Conservation (phyloP, 2,113 vertebrate genomes). For the Zingel zingel region DNA sequence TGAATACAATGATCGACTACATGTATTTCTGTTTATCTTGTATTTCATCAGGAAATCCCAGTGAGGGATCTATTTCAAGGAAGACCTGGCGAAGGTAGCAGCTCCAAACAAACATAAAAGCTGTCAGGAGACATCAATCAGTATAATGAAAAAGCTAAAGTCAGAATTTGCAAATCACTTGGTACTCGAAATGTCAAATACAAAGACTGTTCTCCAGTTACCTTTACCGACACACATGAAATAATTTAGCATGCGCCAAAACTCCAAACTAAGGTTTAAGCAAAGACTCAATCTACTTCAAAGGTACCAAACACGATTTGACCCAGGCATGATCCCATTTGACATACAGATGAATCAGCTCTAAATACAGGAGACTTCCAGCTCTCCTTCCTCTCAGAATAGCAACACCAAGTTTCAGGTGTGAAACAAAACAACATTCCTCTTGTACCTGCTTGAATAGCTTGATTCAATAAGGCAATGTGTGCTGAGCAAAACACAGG, state of each 20-base stretch:
- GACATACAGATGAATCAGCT: slow-evolving; percentile 69
- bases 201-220: slow-evolving; percentile 54
- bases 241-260: slow-evolving; percentile 52
- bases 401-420: slow-evolving; percentile 63
- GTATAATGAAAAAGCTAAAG: slow-evolving; percentile 30
- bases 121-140: slow-evolving; percentile 45
- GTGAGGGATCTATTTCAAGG: slow-evolving; percentile 23
- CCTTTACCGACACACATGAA: slow-evolving; percentile 57
- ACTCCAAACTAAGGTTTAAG: slow-evolving; percentile 57
- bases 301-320: slow-evolving; percentile 62
- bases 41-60: slow-evolving; percentile 30
- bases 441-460: slow-evolving; percentile 58
- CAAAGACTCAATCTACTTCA: slow-evolving; percentile 67
- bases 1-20: neutral
- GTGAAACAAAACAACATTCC: slow-evolving; percentile 53
- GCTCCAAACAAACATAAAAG: slow-evolving; percentile 49
- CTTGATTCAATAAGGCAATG: slow-evolving; percentile 74
- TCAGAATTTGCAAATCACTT: slow-evolving; percentile 66
- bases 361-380: slow-evolving; percentile 55
- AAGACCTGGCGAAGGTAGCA: neutral
- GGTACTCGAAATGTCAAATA: slow-evolving; percentile 65
- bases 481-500: slow-evolving; percentile 62
- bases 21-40: neutral
- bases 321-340: slow-evolving; percentile 67
- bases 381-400: slow-evolving; percentile 40